Conservation (phyloP, 1,140 invertebrate species). For the Aethina tumida region DNA sequence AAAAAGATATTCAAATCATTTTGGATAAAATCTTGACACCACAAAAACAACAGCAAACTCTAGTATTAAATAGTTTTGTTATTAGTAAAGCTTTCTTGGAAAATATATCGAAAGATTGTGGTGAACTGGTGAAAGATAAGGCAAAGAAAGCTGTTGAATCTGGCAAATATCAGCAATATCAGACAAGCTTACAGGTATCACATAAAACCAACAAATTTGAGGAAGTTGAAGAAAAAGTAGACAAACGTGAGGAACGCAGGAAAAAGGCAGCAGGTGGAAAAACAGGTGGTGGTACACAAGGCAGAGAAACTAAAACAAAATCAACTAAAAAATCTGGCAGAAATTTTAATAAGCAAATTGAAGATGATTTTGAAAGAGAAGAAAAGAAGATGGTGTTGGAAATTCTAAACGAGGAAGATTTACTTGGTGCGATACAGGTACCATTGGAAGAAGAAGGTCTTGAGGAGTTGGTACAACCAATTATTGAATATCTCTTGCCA, state of each 20-base stretch:
- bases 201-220: slow-evolving; percentile 34
- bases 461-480: slow-evolving; percentile 48
- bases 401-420: slow-evolving; percentile 57
- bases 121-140: slow-evolving; percentile 56
- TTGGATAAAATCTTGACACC: slow-evolving; percentile 53
- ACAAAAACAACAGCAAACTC: slow-evolving; percentile 38
- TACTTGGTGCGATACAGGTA: slow-evolving; percentile 42
- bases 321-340: slow-evolving; percentile 71
- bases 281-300: slow-evolving; percentile 81
- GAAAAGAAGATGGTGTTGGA: slow-evolving; percentile 42
- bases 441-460: slow-evolving; percentile 54
- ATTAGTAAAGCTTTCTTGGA: slow-evolving; percentile 59
- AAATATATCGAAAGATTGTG: slow-evolving; percentile 56
- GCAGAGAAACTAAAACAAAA: slow-evolving; percentile 91
- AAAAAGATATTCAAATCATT: slow-evolving; percentile 64
- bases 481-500: slow-evolving; percentile 50
- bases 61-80: slow-evolving; percentile 44
- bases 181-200: slow-evolving; percentile 48
- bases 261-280: slow-evolving; percentile 82
- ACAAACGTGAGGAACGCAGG: slow-evolving; percentile 76
- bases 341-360: slow-evolving; percentile 40
- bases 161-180: slow-evolving; percentile 52
- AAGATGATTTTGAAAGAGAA: slow-evolving; percentile 48
- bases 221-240: slow-evolving; percentile 49
- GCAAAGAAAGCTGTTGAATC: slow-evolving; percentile 61